Base-by-base conservation (phyloP, 2,797 vertebrate species). In the Cryptoblepharus egeriae region DNA sequence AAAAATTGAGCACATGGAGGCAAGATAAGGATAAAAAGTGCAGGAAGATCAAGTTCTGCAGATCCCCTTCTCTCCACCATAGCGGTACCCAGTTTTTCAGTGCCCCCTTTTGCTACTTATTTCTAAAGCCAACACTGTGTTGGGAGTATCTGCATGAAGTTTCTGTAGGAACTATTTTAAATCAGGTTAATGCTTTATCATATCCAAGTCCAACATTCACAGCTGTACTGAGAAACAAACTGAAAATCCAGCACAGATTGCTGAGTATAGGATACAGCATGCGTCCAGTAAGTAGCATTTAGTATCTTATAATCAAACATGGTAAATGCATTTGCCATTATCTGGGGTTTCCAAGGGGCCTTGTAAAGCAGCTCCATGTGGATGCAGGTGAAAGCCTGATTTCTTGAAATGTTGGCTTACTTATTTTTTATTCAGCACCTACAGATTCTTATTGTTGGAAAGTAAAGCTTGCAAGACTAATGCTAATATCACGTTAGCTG, bases 371-470 rank as follows among this genome's bases (percentile, higher is more conserved):
- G 82, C 79, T 4, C 18, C 77, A 12, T 24, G 13, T 67, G 18
- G 39, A 68, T 67, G 52, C 24, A 52, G 67, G 68, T 67, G 32
- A 16, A 80, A 60, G 82, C 57, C 1, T n/a, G 26, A 0, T 71
- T 90, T 86, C 39, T 64, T 88, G 57, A 55, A 39, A 26, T 3
- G 0, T 1, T 68, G 55, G 42, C 18, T 75, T 68, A 73, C 61
- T 45, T 24, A n/a, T 84, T 84, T 32, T 81, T 88, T 69, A 55
- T 76, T 77, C 60, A 82, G 65, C 22, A 71, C 79, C 82, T 81
- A 32, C 81, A 72, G 79, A 18, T 35, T 1, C 52, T 77, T 45
- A 45, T 68, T 72, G n/a, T 39, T 78, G n/a, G 39, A 42, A 37
- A 79, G 32, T 52, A 70, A 69, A 75, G 35, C 55, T 61, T 82